Evolutionary conservation across 2,797 vertebrate species (phyloP).

Genomic region (Phataginus tricuspis): DNA sequence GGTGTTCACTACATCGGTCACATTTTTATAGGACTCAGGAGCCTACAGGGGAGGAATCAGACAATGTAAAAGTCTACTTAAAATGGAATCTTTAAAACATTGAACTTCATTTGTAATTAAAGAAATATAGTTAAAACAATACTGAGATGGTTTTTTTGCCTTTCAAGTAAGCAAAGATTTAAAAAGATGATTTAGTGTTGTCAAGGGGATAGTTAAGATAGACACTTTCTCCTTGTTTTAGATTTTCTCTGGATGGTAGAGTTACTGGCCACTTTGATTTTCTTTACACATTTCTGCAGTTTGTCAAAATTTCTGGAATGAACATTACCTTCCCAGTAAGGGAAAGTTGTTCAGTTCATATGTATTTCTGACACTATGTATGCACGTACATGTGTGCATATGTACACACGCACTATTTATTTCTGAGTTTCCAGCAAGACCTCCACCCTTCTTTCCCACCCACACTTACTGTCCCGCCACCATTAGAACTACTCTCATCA

Average conservation of each 20-base stretch:
- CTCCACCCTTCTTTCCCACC: background rate
- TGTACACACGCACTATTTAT: background rate
- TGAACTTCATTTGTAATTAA: background rate
- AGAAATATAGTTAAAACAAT: background rate
- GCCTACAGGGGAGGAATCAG: conserved; percentile 86
- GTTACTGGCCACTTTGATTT: background rate
- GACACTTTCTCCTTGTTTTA: background rate
- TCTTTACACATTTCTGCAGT: background rate
- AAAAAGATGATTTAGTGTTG: background rate
- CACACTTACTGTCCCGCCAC: background rate
- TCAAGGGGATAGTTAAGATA: background rate
- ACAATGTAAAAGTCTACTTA: background rate
- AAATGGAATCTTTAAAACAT: background rate
- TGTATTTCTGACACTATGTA: background rate
- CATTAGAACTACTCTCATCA: background rate
- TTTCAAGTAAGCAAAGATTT: conserved; percentile 15
- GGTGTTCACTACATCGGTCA: conserved; percentile 97
- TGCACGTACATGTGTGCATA: fast-evolving
- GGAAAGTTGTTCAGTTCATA: background rate
- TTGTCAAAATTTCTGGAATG: background rate
- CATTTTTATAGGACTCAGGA: conserved; percentile 98
- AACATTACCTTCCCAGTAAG: background rate
- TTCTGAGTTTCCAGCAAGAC: background rate
- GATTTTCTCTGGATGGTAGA: background rate
- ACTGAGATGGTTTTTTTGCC: background rate